Conservation (phyloP, 2,888 invertebrate genomes). For the Acheta domesticus region DNA sequence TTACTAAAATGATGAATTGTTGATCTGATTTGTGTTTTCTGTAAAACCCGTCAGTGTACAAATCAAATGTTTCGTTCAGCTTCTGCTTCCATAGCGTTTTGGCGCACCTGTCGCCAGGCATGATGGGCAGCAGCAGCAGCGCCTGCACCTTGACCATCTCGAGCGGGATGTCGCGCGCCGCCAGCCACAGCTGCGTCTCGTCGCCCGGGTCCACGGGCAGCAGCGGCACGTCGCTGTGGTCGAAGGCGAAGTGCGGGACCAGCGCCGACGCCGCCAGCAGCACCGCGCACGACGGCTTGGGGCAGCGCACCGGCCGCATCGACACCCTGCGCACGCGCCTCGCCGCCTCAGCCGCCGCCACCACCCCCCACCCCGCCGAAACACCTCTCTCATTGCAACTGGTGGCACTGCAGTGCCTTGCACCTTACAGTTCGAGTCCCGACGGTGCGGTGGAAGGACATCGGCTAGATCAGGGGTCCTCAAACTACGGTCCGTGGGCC, state of each 20-base stretch:
- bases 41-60: no score
- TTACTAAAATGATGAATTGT: no score
- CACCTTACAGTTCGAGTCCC: no score
- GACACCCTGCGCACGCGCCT: not conserved
- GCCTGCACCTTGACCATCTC: not conserved
- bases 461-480: no score
- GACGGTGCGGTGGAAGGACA: no score
- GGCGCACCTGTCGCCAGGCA: not conserved
- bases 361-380: no score
- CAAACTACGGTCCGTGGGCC: no score
- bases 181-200: constrained; percentile 7
- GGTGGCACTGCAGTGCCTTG: no score
- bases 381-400: no score
- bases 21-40: no score
- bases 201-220: not conserved
- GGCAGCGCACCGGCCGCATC: constrained; percentile 3
- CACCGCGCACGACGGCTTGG: not conserved
- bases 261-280: not conserved
- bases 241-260: not conserved
- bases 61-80: not conserved
- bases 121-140: not conserved
- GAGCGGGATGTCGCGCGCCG: not conserved
- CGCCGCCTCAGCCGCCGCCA: no score
- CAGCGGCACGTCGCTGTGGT: not conserved
- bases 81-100: not conserved